Percentiles rank a stretch among this genome's conserved stretches.
Evolutionary conservation across 2,888 invertebrate species (phyloP).

Genomic region (Andrena marginata): DNA sequence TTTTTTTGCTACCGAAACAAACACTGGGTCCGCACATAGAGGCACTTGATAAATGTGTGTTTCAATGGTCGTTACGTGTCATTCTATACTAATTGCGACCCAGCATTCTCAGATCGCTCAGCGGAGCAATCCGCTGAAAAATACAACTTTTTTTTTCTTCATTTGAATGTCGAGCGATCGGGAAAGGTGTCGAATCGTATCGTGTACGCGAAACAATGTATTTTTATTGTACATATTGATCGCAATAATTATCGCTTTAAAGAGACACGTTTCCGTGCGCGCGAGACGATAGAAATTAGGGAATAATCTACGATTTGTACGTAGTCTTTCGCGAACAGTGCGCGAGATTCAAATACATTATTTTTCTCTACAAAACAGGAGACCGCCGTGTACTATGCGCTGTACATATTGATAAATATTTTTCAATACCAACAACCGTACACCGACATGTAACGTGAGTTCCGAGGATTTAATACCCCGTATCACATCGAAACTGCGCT

Average conservation of each 20-base stretch:
- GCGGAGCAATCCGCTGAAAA: too few species aligned
- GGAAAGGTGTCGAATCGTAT: conserved; percentile 40
- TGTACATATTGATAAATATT: conserved; percentile 62
- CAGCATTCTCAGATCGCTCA: not conserved
- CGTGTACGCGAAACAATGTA: conserved; percentile 61
- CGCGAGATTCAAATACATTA: conserved; percentile 43
- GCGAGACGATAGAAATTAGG: conserved; percentile 18
- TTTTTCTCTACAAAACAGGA: conserved; percentile 44
- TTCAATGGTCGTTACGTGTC: not conserved
- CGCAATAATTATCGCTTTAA: conserved; percentile 55
- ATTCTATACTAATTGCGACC: not conserved
- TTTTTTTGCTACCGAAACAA: not conserved
- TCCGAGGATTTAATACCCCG: conserved; percentile 38
- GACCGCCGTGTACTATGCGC: conserved; percentile 20
- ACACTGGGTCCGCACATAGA: not conserved
- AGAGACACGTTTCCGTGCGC: conserved; percentile 13
- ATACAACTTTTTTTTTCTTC: too few species aligned
- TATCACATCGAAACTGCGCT: conserved; percentile 47
- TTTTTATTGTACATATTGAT: conserved; percentile 72
- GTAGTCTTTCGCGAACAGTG: conserved; percentile 41
- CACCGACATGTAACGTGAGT: conserved; percentile 20
- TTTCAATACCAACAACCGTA: conserved; percentile 47
- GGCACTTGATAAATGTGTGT: not conserved
- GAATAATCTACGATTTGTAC: conserved; percentile 49
- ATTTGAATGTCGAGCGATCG: not conserved